Percentiles rank a stretch among this genome's conserved stretches.
Evolutionary conservation across 2,888 invertebrate species (phyloP).

Genomic region (Leuctra nigra): DNA sequence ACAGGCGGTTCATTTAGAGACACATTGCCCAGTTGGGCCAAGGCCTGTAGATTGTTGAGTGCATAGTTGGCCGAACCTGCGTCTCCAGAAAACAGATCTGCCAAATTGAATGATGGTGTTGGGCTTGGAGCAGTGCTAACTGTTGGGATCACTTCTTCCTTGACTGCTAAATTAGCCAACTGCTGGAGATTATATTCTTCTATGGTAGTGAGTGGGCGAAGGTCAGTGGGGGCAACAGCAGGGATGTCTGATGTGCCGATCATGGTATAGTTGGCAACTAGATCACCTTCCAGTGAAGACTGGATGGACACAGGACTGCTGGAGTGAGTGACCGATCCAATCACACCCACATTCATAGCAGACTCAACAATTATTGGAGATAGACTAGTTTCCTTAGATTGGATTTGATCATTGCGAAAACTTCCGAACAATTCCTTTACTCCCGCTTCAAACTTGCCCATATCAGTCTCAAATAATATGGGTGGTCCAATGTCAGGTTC

Average conservation of each 20-base stretch:
- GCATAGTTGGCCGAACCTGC: conserved; percentile 62
- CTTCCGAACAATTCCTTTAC: conserved; percentile 63
- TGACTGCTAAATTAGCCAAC: conserved; percentile 74
- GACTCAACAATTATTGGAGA: conserved; percentile 34
- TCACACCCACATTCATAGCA: conserved; percentile 27
- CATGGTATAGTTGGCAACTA: conserved; percentile 39
- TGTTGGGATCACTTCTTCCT: conserved; percentile 36
- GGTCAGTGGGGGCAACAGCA: conserved; percentile 39
- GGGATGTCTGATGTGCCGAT: conserved; percentile 32
- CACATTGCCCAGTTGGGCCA: conserved; percentile 71
- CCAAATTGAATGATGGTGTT: conserved; percentile 53
- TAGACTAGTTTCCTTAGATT: conserved; percentile 45
- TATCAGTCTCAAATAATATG: conserved; percentile 75
- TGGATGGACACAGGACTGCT: conserved; percentile 66
- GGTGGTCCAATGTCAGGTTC: conserved; percentile 69
- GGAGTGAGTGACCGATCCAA: conserved; percentile 52
- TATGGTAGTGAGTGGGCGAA: conserved; percentile 59
- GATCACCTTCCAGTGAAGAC: conserved; percentile 72
- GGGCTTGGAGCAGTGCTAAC: conserved; percentile 52
- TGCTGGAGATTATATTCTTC: conserved; percentile 83
- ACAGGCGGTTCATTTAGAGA: conserved; percentile 37
- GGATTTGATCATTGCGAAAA: conserved; percentile 56
- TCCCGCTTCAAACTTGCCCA: conserved; percentile 67
- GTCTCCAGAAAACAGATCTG: conserved; percentile 70
- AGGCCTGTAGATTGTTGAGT: conserved; percentile 80